Evolutionary conservation across 2,113 vertebrate species (phyloP), one percentile per base, ranked within the genome.

Genomic region (Cervus canadensis): DNA sequence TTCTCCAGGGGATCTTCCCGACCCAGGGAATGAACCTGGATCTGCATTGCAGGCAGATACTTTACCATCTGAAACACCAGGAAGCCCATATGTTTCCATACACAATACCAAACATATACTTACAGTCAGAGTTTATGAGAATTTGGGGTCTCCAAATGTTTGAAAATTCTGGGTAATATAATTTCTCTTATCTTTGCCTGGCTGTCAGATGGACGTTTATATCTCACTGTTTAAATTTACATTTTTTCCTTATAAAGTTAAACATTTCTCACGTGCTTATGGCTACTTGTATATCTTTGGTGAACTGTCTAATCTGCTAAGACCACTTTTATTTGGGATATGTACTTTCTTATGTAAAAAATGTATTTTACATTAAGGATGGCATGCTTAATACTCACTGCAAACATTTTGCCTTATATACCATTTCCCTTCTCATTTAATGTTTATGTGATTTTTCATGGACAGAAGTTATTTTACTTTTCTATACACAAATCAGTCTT

Each of bases 111-210:
- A 87, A 67, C 91, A 79, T 52, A 59, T 50, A 45, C 43, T 60
- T 54, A 67, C 14, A 60, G 54, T 43, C 64, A 76, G 21, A 45
- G 17, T 76, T 71, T 52, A 71, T 23, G 85, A 93, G 76, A 59
- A 89, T 74, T 84, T 33, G 11, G 60, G 45, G 45, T 74, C 83
- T 91, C 54, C 43, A 74, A 54, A 74, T 87, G 36, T 71, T 82
- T 94, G 60, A 91, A 91, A 96, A 86, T 52, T 67, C 36, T 50
- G 21, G 5, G 67, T 94, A 86, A 81, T 67, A 90, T 79, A 96
- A 67, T 86, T 86, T 78, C 36, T 78, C 48, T 71, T 62, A 84
- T 93, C 45, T 86, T 86, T 91, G 71, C 40, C 28, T 45, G 23
- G 26, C 57, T 87, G 28, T 60, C 43, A 74, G 82, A 43, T 74